These are phyloP conservation scores for Aphis craccivora DNA, from an alignment of 1,140 invertebrate species.

Conservation along the genomic window DNA sequence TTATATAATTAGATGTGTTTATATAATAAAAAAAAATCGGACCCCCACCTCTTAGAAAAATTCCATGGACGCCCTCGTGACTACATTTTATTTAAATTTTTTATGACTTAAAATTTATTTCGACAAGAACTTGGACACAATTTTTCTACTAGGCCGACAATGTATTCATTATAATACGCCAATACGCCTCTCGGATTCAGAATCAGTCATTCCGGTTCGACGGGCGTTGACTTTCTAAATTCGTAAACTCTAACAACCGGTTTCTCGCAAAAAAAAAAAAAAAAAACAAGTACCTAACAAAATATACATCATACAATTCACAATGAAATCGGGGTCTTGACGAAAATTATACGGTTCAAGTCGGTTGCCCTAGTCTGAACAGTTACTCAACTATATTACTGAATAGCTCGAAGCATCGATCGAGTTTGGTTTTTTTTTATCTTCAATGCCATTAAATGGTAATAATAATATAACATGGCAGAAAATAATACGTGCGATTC, in stretches of 20 bases:
- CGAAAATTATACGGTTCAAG: conserved; percentile 55
- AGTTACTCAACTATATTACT: conserved; percentile 40
- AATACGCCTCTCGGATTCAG: conserved; percentile 22
- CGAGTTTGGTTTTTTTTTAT: conserved; percentile 7
- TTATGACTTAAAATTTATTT: background rate
- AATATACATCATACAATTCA: conserved; percentile 32
- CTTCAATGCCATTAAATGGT: conserved; percentile 37
- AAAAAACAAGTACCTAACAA: conserved; percentile 37
- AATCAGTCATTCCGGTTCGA: conserved; percentile 53
- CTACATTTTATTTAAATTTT: background rate
- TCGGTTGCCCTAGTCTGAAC: conserved; percentile 1
- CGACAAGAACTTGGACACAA: background rate
- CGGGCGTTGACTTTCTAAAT: conserved; percentile 55
- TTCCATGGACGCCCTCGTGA: background rate
- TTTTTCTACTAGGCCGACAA: background rate
- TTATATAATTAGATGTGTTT: too few relatives aligned
- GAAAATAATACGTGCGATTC: background rate
- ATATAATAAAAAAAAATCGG: background rate
- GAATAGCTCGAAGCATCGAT: conserved; percentile 24
- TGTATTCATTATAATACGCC: background rate
- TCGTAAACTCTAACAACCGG: conserved; percentile 45
- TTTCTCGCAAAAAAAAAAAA: conserved; percentile 44
- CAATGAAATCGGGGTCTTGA: conserved; percentile 49
- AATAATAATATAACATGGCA: background rate
- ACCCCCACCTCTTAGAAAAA: background rate